Conservation (phyloP, 2,888 invertebrate genomes). For the Tromatobia lineatoria region DNA sequence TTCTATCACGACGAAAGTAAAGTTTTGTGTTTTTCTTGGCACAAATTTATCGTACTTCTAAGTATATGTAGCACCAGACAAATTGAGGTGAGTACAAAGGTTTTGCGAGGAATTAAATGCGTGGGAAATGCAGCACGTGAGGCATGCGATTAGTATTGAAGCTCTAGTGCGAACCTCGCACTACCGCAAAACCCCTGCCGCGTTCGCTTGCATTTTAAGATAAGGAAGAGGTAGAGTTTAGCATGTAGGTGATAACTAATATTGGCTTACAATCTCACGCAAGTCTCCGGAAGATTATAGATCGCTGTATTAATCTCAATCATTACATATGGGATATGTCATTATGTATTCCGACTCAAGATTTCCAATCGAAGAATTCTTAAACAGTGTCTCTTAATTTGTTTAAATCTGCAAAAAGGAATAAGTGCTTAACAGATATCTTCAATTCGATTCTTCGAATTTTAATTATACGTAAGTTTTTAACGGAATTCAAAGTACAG, state of each 20-base stretch:
- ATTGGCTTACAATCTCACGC: background rate
- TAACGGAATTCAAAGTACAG: too few species aligned
- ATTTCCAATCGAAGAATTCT: too few species aligned
- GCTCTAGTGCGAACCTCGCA: slow-evolving; percentile 1
- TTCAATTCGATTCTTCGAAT: too few species aligned
- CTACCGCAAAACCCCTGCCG: background rate
- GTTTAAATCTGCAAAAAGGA: too few species aligned
- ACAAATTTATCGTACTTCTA: slow-evolving; percentile 33
- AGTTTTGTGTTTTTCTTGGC: slow-evolving; percentile 12
- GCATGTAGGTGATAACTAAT: slow-evolving; percentile 11
- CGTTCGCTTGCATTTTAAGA: background rate
- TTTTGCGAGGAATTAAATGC: slow-evolving; percentile 36
- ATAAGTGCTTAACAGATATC: too few species aligned
- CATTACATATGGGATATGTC: slow-evolving; percentile 29
- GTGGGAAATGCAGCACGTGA: slow-evolving; percentile 35
- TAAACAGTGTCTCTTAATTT: too few species aligned
- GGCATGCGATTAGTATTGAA: slow-evolving; percentile 32
- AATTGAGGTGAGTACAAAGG: slow-evolving; percentile 29
- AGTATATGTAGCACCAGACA: background rate
- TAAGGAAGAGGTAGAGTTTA: background rate
- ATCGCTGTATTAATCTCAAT: slow-evolving; percentile 75
- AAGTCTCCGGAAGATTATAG: slow-evolving; percentile 66
- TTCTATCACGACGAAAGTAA: slow-evolving; percentile 16
- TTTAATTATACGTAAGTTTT: too few species aligned
- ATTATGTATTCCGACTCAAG: too few species aligned